phyloP scores from a whole-genome alignment of 30 jellyfish, hydroid and myxozoan genomes.

The Nemopilema nomurai region DNA sequence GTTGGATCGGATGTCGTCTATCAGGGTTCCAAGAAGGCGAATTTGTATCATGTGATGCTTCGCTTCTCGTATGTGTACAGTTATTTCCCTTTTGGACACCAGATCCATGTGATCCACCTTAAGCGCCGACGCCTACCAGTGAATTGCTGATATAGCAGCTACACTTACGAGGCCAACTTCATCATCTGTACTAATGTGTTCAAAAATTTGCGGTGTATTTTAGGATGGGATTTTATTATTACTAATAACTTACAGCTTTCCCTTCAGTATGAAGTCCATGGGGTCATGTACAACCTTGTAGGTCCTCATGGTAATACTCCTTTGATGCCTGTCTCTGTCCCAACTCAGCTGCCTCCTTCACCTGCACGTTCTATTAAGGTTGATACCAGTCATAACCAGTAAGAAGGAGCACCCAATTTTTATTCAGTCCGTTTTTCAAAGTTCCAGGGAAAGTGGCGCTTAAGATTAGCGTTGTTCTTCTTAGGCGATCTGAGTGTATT shows the following conservation, averaged over 20 bases:
- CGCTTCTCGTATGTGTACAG: too few relatives aligned
- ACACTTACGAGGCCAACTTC: slow-evolving; percentile 1
- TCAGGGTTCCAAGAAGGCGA: too few relatives aligned
- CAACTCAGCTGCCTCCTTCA: not conserved
- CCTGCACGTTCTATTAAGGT: slow-evolving; percentile 2
- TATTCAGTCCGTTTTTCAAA: slow-evolving; percentile 14
- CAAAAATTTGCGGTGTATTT: slow-evolving; percentile 11
- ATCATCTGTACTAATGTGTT: slow-evolving; percentile 28
- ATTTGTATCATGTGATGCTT: too few relatives aligned
- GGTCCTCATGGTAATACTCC: slow-evolving; percentile 33
- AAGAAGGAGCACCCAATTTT: too few relatives aligned
- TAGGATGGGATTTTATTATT: slow-evolving; percentile 41
- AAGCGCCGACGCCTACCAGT: slow-evolving; percentile 15
- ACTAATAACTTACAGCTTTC: not conserved
- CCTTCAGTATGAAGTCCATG: too few relatives aligned
- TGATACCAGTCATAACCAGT: too few relatives aligned
- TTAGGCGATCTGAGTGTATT: slow-evolving; percentile 12
- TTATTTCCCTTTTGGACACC: slow-evolving; percentile 43
- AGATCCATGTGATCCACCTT: slow-evolving; percentile 27
- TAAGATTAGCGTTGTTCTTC: slow-evolving; percentile 1
- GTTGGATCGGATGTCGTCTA: too few relatives aligned
- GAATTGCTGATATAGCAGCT: not conserved
- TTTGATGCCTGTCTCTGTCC: slow-evolving; percentile 1
- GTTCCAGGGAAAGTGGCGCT: slow-evolving; percentile 9
- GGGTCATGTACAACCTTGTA: slow-evolving; percentile 1